These are phyloP conservation scores for Torymus aiolomorphi DNA, from an alignment of 2,888 invertebrate species.

Conservation along the genomic window DNA sequence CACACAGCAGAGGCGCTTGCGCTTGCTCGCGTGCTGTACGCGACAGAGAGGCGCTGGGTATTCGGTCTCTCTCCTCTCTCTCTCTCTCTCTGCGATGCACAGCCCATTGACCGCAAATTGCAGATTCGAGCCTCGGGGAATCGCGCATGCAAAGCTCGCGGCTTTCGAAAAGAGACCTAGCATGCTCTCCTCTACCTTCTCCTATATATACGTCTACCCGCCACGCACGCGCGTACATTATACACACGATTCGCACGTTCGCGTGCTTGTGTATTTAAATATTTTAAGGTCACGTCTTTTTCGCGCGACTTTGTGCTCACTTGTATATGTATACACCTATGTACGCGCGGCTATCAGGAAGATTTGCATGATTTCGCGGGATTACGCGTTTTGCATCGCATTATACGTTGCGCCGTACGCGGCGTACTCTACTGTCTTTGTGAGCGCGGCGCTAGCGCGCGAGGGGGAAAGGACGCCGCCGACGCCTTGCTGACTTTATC, in stretches of 20 bases:
- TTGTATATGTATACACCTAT: background rate
- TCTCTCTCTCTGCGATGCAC: background rate
- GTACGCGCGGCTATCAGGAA: background rate
- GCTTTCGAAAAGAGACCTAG: background rate
- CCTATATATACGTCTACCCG: too few relatives aligned
- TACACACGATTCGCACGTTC: too few relatives aligned
- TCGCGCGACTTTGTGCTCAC: too few relatives aligned
- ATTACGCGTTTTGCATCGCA: conserved; percentile 18
- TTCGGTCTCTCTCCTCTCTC: too few relatives aligned
- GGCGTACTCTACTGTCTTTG: too few relatives aligned
- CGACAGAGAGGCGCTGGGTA: background rate
- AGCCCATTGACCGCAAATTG: conserved; percentile 45
- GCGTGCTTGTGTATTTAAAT: too few relatives aligned
- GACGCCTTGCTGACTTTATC: too few relatives aligned
- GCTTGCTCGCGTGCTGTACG: background rate
- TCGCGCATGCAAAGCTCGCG: conserved; percentile 38
- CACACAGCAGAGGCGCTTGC: background rate
- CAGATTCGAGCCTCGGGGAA: conserved; percentile 47
- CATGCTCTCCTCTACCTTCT: too few relatives aligned
- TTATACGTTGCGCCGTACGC: background rate
- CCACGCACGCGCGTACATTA: too few relatives aligned
- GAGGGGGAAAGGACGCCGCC: too few relatives aligned
- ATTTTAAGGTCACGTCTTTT: too few relatives aligned
- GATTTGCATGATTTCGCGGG: conserved; percentile 18
- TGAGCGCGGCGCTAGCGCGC: too few relatives aligned